Base-by-base conservation (phyloP, 2,888 invertebrate species). In the Sphaerophoria rueppellii region DNA sequence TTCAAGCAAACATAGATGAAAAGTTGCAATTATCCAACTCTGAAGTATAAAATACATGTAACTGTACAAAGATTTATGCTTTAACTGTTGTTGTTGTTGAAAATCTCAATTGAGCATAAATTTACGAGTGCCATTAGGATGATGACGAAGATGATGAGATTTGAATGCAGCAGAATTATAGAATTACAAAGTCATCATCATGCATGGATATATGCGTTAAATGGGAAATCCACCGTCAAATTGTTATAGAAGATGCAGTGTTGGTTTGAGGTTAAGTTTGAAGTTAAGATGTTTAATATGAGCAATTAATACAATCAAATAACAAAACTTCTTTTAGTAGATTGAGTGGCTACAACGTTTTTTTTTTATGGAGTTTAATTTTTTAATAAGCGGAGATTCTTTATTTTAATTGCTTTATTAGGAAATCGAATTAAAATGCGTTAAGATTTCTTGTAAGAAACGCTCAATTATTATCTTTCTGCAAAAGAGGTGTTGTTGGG, bases 11-110 rank as follows among this genome's bases (percentile, higher is more conserved):
- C 71, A 67, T 50, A 80, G 69, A 57, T 74, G 69, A 75, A 74
- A 74, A 63, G 55, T 55, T 75, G 50, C 71, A 75, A 75, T 81
- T 81, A 71, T 50, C 24, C 24, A 24, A 24, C n/a, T 46, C 63
- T 43, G 34, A 52, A 70, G 9, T 46, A 32, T 32, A n/a, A 4
- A 24, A 35, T 24, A 58, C 37, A 3, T 12, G 6, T 46, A 34
- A 1, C 1, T 16, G 35, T 37, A 58, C 12, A 40, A 14, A 2
- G 11, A 3, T 9, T 9, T 58, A 11, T 58, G 11, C 11, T 43
- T 37, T 35, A 69, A 14, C 16, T 24, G 24, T 24, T 24, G 24
- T n/a, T 43, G 70, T 34, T 54, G 70, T 57, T 57, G 48, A 70
- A 57, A 65, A 55, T 73, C 61, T 73, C 63, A 73, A 73, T 63